Base-by-base conservation (phyloP, 2,888 invertebrate genomes). In the Plagodis pulveraria region DNA sequence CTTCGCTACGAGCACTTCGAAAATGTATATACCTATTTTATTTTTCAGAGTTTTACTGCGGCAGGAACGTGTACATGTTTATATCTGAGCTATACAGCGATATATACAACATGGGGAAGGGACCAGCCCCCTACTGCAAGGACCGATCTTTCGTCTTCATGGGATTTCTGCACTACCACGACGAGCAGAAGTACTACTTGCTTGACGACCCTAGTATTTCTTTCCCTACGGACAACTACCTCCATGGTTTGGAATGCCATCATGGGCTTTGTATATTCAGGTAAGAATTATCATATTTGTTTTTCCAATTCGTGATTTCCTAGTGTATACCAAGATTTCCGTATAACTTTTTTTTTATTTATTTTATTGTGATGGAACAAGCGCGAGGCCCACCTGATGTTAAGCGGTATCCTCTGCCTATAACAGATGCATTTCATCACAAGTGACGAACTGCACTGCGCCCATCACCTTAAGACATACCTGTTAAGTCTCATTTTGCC, bases 11-110 rank as follows among this genome's bases (percentile, higher is more conserved):
- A n/a, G n/a, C n/a, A n/a, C n/a, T n/a, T n/a, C n/a, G n/a, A n/a
- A n/a, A n/a, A n/a, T n/a, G n/a, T n/a, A n/a, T n/a, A n/a, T n/a
- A n/a, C n/a, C 1, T 22, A 22, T 22, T 22, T 22, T 22, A 22
- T 36, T 0, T 32, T 73, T 2, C 78, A 92, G 91, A 91, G 57
- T 92, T 72, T 75, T 91, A 90, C 75, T 92, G 91, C 71, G 91
- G 91, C 6, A 90, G 85, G 63, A 91, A 92, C 71, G 88, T 91
- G 0, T 92, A 92, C 73, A 75, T 92, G 7, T 91, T 92, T 67
- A 38, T 87, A 2, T 91, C 91, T 0, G 90, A 91, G 66, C 60
- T 87, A 0, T 92, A 91, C 79, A 90, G 87, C 38, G 92, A 92
- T 48, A 89, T 92, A 12, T 91, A 91, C 73, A 77, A 81, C 63